phyloP scores from a whole-genome alignment of 2,797 vertebrate genomes.

The Coreius guichenoti region DNA sequence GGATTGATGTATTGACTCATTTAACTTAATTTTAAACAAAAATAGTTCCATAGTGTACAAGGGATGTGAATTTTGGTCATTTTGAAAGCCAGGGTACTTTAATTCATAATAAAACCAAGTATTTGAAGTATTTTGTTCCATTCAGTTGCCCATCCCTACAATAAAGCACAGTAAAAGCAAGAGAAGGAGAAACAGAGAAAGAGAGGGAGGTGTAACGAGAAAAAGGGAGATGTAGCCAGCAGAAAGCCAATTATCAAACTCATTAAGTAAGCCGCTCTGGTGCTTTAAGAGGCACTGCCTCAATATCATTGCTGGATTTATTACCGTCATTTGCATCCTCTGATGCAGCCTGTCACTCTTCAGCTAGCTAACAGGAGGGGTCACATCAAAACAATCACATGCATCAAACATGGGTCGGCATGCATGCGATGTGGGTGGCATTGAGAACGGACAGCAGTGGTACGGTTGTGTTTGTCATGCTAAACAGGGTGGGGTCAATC shows the following conservation, averaged over 20 bases:
- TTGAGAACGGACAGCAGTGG: slow-evolving; percentile 3
- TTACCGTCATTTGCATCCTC: slow-evolving; percentile 60
- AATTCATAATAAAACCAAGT: neutral
- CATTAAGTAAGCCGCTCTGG: slow-evolving; percentile 78
- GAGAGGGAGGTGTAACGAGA: slow-evolving; percentile 15
- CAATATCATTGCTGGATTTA: slow-evolving; percentile 66
- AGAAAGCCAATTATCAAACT: slow-evolving; percentile 82
- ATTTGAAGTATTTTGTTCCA: neutral
- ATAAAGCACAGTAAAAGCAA: slow-evolving; percentile 7
- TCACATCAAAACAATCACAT: slow-evolving; percentile 65
- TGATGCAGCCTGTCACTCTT: slow-evolving; percentile 60
- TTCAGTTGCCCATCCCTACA: slow-evolving; percentile 1
- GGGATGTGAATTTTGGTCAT: neutral
- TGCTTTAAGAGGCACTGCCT: slow-evolving; percentile 73
- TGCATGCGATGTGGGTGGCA: slow-evolving; percentile 23
- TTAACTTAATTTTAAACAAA: neutral
- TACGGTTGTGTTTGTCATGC: slow-evolving; percentile 18
- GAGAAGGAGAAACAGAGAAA: slow-evolving; percentile 25
- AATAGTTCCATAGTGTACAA: neutral
- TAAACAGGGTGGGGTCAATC: slow-evolving; percentile 15
- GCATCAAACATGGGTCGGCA: slow-evolving; percentile 34
- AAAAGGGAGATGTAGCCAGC: slow-evolving; percentile 62
- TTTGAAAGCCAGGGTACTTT: neutral
- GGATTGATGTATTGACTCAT: neutral
- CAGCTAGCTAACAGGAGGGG: slow-evolving; percentile 51